Evolutionary conservation across 2,888 invertebrate species (phyloP).

Genomic region (Drosophila niveifrons): DNA sequence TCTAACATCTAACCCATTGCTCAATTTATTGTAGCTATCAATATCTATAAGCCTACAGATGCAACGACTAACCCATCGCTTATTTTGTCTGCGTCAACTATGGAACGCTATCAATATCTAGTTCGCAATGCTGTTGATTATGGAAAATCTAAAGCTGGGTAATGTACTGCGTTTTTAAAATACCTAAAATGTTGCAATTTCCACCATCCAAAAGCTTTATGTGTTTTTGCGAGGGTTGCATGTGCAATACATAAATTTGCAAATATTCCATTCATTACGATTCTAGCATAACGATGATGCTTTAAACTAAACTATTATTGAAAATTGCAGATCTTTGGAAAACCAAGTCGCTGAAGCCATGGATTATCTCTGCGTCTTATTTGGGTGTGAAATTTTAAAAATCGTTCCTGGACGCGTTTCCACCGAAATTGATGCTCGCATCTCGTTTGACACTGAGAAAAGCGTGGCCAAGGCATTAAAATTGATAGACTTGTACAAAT

Average conservation of each 20-base stretch:
- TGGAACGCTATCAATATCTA: conserved; percentile 96
- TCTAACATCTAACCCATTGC: conserved; percentile 1
- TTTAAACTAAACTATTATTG: background rate
- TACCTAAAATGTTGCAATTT: background rate
- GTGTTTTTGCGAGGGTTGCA: background rate
- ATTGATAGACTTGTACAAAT: conserved; percentile 95
- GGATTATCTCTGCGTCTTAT: conserved; percentile 97
- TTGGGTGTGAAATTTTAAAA: conserved; percentile 98
- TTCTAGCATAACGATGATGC: background rate
- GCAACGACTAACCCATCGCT: conserved; percentile 99
- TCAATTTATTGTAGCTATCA: conserved; percentile 90
- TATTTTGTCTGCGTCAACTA: conserved; percentile 96
- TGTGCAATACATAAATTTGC: background rate
- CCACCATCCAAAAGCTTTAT: background rate
- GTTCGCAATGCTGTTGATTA: conserved; percentile 96
- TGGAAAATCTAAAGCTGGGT: conserved; percentile 90
- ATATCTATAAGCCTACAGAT: conserved; percentile 98
- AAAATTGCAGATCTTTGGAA: conserved; percentile 49
- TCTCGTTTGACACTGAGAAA: conserved; percentile 97
- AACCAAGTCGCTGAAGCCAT: conserved; percentile 90
- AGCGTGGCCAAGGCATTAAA: conserved; percentile 96
- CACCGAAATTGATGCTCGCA: conserved; percentile 84
- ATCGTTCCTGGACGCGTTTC: conserved; percentile 95
- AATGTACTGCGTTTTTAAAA: conserved; percentile 52
- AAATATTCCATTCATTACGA: background rate